A percentile compares a stretch with the other conserved stretches of the same genome.
phyloP scores from a whole-genome alignment of 2,113 vertebrate species.

The Phalacrocorax carbo region DNA sequence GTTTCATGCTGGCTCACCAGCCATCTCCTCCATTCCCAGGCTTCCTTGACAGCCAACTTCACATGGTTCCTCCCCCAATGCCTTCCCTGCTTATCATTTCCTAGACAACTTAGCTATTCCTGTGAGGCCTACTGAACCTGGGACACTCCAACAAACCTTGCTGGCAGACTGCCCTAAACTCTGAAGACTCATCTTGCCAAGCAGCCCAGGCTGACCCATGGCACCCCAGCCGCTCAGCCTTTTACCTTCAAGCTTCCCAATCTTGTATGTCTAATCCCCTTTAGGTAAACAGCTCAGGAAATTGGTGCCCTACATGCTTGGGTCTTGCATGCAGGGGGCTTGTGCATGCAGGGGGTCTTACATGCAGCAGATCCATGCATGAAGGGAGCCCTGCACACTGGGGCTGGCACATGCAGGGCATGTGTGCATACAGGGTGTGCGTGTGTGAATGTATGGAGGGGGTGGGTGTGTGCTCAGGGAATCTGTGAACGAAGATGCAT shows the following conservation, averaged over 20 bases:
- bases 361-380: not conserved
- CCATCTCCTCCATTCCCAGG: not conserved
- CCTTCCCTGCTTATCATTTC: not conserved
- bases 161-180: not conserved
- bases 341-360: not conserved
- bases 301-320: not conserved
- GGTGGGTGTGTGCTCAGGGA: too few relatives aligned
- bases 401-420: not conserved
- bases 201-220: not conserved
- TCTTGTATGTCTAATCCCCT: not conserved
- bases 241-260: not conserved
- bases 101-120: not conserved
- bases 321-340: not conserved
- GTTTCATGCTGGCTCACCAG: not conserved
- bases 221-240: not conserved
- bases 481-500: not conserved
- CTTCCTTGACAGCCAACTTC: not conserved
- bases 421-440: accelerated
- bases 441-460: not conserved
- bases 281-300: not conserved
- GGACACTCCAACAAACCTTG: not conserved
- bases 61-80: not conserved
- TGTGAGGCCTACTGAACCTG: not conserved
- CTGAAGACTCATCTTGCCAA: not conserved
- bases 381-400: not conserved